Conservation (phyloP, 2,888 invertebrate genomes). For the Cosmia pyralina region DNA sequence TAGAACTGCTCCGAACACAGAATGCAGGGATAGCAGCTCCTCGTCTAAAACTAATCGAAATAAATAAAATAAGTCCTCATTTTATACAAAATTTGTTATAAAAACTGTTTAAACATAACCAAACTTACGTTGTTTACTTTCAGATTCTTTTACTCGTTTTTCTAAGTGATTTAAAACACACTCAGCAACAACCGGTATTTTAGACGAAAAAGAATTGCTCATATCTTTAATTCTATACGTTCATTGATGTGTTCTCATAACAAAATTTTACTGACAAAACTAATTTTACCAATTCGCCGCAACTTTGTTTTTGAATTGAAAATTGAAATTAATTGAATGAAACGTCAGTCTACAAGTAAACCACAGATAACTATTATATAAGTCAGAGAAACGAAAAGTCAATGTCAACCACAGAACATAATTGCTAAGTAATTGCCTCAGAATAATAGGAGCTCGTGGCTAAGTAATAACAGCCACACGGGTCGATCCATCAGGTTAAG, state of each 20-base stretch:
- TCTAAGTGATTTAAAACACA: slow-evolving; percentile 72
- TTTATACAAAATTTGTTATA: background rate
- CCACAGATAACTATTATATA: no score
- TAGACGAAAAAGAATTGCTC: slow-evolving; percentile 62
- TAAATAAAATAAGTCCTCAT: background rate
- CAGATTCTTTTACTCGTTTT: slow-evolving; percentile 62
- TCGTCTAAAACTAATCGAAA: slow-evolving; percentile 89
- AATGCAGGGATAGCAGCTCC: slow-evolving; percentile 89
- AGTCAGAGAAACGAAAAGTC: background rate
- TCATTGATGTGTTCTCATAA: background rate
- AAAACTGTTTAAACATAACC: background rate
- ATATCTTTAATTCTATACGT: slow-evolving; percentile 33
- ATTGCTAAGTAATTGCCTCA: no score
- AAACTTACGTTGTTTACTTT: slow-evolving; percentile 67
- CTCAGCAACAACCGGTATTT: slow-evolving; percentile 71
- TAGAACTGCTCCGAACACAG: slow-evolving; percentile 90
- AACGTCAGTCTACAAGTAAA: background rate
- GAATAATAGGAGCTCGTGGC: no score
- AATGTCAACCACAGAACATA: no score
- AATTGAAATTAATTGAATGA: background rate
- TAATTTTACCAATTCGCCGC: background rate
- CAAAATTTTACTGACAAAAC: background rate
- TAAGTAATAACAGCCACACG: no score
- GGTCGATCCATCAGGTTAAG: no score
- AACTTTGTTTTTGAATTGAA: background rate